Evolutionary conservation across 2,797 vertebrate species (phyloP), one percentile per base, ranked within the genome.

Genomic region (Chrysolophus pictus): DNA sequence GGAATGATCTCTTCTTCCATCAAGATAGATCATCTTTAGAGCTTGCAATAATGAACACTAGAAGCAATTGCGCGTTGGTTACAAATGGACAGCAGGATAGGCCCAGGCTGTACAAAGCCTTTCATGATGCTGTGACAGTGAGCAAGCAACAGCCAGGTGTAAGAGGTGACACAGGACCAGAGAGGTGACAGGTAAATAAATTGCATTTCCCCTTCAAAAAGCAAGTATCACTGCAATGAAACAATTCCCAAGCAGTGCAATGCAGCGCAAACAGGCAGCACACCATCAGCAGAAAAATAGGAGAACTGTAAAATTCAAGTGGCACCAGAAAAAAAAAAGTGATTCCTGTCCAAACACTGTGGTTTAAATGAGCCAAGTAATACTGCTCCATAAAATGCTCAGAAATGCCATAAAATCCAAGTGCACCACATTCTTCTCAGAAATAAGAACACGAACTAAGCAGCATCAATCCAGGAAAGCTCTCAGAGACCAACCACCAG

Each of bases 1-100:
- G 60, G 47, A 91, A 91, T 88, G 87, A 53, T 74, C 75, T 86
- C 47, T 56, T 80, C 75, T 60, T 51, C 75, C 73, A 47, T 35
- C 51, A 92, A 91, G 77, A 96, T 74, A 13, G 17, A 93, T 3
- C 49, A 82, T 86, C 87, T 87, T 68, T 59, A 67, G 29, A 59
- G 65, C 44, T 37, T 65, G 33, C 68, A 74, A 6, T 67, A 91
- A 93, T 1, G 10, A 85, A 75, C n/a, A 28, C 35, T 14, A 73
- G 60, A 74, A 82, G 69, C 37, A 65, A 76, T n/a, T 22, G 23
- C 35, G 62, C 35, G 11, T 63, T 69, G 63, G 31, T 72, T 29
- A 63, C 2, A 0, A 67, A 33, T 0, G 2, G 33, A 89, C 15
- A 59, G 46, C 35, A 67, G 60, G 49, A 41, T 0, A 26, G 15